These are phyloP conservation scores for Cephus runcator DNA, from an alignment of 2,888 invertebrate genomes.

Conservation along the genomic window DNA sequence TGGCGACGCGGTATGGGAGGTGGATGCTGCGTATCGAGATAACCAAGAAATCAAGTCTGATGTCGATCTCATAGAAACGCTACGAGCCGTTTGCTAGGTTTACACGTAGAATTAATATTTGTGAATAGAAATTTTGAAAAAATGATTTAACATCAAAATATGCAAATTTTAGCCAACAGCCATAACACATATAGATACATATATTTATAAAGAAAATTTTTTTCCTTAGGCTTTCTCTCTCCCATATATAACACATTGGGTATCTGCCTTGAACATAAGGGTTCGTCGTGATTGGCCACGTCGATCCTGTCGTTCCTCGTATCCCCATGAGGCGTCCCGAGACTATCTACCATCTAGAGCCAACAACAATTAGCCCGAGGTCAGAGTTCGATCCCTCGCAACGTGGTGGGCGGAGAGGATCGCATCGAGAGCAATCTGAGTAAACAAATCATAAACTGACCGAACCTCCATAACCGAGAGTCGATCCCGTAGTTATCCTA, in stretches of 20 bases:
- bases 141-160: background rate
- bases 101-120: background rate
- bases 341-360: conserved; percentile 62
- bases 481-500: background rate
- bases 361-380: conserved; percentile 64
- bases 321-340: conserved; percentile 10
- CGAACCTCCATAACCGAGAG: conserved; percentile 11
- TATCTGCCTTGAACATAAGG: background rate
- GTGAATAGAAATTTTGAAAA: background rate
- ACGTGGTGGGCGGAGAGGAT: conserved; percentile 45
- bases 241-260: background rate
- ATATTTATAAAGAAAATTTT: background rate
- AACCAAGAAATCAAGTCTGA: background rate
- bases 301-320: conserved; percentile 10
- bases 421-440: conserved; percentile 52
- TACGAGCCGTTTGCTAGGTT: background rate
- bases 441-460: conserved; percentile 60
- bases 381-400: conserved; percentile 58
- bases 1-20: background rate
- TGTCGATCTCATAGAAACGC: background rate
- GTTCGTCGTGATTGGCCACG: background rate
- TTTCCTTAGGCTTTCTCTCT: background rate
- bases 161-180: background rate
- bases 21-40: background rate
- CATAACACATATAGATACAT: background rate